Evolutionary conservation across 1,140 invertebrate species (phyloP), one percentile per base, ranked within the genome.

Genomic region (Goniozus legneri): DNA sequence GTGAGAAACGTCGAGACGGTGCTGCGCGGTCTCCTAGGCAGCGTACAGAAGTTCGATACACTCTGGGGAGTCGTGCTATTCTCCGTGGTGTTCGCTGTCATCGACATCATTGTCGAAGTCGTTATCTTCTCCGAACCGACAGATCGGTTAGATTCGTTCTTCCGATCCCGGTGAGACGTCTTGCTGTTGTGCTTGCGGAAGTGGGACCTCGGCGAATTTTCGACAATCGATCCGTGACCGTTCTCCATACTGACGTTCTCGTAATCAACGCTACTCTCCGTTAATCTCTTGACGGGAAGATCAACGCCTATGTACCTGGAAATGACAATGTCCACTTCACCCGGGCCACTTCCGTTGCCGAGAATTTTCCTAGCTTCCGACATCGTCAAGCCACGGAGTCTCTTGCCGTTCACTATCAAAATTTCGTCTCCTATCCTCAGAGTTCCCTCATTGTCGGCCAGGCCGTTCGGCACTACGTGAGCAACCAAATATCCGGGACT

Each of bases 391-490:
- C 88, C 87, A 19, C 86, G 79, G 43, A 92, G 69, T 57, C 84
- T 77, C 52, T 81, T 78, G 0, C 89, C 89, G 67, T 92, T 92
- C 1, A 92, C 87, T 57, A 89, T 90, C 6, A 92, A 71, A 14
- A 93, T 82, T 74, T 92, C 88, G 69, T 93, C 91, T 1, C 88
- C 88, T 42, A 88, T 79, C 44, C 80, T 79, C 39, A 93, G 64
- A 4, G 83, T 81, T 0, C 88, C 88, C 65, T 91, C 89, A 56
- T 83, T 87, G 60, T 88, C 80, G 6, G 89, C 89, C 47, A 91
- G 71, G 44, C 89, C 87, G 40, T 82, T 83, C 13, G 85, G 84
- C 19, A 90, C 86, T 3, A 92, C 84, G 59, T 89, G 85, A n/a
- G 88, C 88, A 3, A 93, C 86, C 54, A 91, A 79, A 68, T 90